Conservation (phyloP, 2,797 vertebrate genomes). For the Anguilla pacifica region DNA sequence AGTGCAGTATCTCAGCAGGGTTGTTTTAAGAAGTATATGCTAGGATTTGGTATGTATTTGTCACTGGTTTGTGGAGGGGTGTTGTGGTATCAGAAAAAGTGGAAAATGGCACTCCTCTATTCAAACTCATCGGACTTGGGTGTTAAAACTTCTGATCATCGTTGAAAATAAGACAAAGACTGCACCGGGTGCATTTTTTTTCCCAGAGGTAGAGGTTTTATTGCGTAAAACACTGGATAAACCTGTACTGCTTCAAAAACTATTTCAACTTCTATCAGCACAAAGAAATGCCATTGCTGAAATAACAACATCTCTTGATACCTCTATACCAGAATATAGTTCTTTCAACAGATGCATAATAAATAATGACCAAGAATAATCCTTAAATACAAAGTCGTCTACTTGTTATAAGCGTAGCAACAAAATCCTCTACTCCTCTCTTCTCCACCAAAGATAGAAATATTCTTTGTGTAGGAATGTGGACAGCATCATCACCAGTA, state of each 20-base stretch:
- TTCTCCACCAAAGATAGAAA: constrained; percentile 73
- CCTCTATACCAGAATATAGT: constrained; percentile 83
- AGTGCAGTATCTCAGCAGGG: background rate
- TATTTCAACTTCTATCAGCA: constrained; percentile 80
- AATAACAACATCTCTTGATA: constrained; percentile 73
- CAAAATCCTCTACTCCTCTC: constrained; percentile 82
- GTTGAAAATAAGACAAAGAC: constrained; percentile 34
- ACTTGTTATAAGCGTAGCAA: constrained; percentile 85
- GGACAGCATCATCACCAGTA: constrained; percentile 82
- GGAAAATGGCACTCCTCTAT: background rate
- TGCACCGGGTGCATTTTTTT: constrained; percentile 43
- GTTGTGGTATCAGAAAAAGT: background rate
- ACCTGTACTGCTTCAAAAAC: constrained; percentile 84
- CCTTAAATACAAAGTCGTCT: constrained; percentile 89
- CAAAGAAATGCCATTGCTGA: constrained; percentile 78
- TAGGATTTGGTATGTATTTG: background rate
- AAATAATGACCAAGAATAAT: constrained; percentile 88
- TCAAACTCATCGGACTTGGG: background rate
- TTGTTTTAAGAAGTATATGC: too few species aligned
- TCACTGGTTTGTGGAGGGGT: background rate
- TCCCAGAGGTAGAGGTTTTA: constrained; percentile 88
- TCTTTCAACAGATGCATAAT: constrained; percentile 83
- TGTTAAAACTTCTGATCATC: background rate
- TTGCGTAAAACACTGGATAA: constrained; percentile 86
- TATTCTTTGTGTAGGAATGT: constrained; percentile 82